phyloP scores from a whole-genome alignment of 2,888 invertebrate species.

The Unio pictorum region DNA sequence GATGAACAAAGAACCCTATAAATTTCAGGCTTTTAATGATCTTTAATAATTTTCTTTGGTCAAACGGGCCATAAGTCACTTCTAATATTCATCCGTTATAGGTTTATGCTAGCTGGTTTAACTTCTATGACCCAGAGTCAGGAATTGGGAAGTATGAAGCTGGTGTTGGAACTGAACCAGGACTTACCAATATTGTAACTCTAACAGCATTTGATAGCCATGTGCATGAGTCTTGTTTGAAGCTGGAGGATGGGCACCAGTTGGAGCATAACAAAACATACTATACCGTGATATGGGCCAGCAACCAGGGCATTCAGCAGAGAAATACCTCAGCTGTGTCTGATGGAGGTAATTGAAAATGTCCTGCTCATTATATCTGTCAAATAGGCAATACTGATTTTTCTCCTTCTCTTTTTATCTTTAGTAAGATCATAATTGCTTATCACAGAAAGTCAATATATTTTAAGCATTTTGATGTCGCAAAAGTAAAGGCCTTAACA shows the following conservation, averaged over 20 bases:
- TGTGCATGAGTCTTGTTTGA: conserved; percentile 28
- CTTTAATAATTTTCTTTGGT: no score
- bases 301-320: conserved; percentile 48
- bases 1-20: no score
- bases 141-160: conserved; percentile 44
- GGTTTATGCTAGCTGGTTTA: conserved; percentile 53
- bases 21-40: no score
- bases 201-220: conserved; percentile 16
- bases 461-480: no score
- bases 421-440: no score
- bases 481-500: no score
- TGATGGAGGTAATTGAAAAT: conserved; percentile 35
- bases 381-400: no score
- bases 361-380: no score
- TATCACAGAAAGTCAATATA: no score
- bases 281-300: conserved; percentile 41
- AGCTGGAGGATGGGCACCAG: conserved; percentile 15
- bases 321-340: conserved; percentile 37
- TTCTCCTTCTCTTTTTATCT: no score
- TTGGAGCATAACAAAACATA: conserved; percentile 40
- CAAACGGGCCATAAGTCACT: background rate
- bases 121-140: conserved; percentile 52
- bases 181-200: conserved; percentile 22
- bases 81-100: conserved; percentile 13
- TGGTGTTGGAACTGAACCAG: conserved; percentile 26